phyloP scores from a whole-genome alignment of 2,113 vertebrate genomes.

The Isichthys henryi region DNA sequence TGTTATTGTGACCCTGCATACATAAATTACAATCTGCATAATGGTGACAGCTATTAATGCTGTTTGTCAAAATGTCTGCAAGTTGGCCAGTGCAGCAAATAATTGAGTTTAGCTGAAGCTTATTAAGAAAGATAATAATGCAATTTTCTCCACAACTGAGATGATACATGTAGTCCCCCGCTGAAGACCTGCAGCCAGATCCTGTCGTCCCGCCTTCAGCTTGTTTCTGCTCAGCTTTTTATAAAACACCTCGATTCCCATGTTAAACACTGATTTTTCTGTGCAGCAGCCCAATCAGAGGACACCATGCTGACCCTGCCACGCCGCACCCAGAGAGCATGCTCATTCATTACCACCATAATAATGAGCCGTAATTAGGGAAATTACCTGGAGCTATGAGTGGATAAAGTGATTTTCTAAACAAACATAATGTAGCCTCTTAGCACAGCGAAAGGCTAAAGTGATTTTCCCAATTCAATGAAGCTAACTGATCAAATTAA shows the following conservation, averaged over 20 bases:
- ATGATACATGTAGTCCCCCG: constrained; percentile 44
- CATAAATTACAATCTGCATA: constrained; percentile 48
- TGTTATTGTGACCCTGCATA: constrained; percentile 3
- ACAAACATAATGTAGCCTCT: background rate
- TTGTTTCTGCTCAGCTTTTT: background rate
- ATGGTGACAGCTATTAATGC: constrained; percentile 48
- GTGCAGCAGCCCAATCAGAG: background rate
- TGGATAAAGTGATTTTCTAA: background rate
- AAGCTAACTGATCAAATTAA: background rate
- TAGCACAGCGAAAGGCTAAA: background rate
- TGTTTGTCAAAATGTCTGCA: constrained; percentile 51
- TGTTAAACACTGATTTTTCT: background rate
- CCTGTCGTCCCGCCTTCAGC: background rate
- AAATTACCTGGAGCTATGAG: background rate
- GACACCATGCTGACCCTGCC: background rate
- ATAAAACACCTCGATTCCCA: background rate
- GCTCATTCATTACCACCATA: background rate
- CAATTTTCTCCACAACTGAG: constrained; percentile 49
- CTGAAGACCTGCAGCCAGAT: constrained; percentile 21
- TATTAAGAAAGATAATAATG: constrained; percentile 52
- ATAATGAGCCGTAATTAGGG: background rate
- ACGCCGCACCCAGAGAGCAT: background rate
- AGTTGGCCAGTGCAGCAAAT: constrained; percentile 34
- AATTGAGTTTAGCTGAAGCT: constrained; percentile 39
- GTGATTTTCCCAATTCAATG: background rate